Evolutionary conservation across 2,888 invertebrate species (phyloP).

Genomic region (Drosophila trichaetosa): DNA sequence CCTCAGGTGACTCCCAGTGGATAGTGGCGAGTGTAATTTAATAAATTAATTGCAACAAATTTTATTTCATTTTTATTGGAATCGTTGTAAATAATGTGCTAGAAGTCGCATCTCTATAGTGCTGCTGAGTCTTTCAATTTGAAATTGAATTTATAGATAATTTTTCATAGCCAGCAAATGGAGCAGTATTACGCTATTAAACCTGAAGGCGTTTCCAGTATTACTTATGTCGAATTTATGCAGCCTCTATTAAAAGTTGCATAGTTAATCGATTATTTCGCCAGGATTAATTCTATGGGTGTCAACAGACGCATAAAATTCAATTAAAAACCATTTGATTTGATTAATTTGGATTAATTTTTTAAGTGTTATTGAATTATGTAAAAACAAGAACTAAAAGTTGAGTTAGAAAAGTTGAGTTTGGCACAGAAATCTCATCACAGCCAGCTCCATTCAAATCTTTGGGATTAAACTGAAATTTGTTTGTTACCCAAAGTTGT

Average conservation of each 20-base stretch:
- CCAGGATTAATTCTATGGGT: slow-evolving; percentile 33
- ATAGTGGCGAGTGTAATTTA: slow-evolving; percentile 63
- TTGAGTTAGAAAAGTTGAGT: too few relatives aligned
- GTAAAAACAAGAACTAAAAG: background rate
- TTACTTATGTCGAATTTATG: slow-evolving; percentile 51
- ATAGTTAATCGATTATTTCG: slow-evolving; percentile 30
- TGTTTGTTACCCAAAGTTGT: background rate
- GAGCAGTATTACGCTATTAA: slow-evolving; percentile 3
- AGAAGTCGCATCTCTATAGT: slow-evolving; percentile 25
- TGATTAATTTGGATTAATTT: slow-evolving; percentile 21
- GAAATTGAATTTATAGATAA: slow-evolving; percentile 47
- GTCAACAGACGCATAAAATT: slow-evolving; percentile 23
- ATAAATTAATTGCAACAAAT: slow-evolving; percentile 76
- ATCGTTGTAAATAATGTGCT: slow-evolving; percentile 59
- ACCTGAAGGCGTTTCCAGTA: slow-evolving; percentile 26
- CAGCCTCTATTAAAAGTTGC: slow-evolving; percentile 14
- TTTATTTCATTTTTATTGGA: slow-evolving; percentile 57
- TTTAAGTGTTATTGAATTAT: background rate
- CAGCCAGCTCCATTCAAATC: background rate
- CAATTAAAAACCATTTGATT: slow-evolving; percentile 27
- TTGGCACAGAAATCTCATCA: background rate
- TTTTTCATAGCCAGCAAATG: slow-evolving; percentile 32
- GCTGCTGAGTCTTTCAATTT: slow-evolving; percentile 18
- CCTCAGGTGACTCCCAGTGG: slow-evolving; percentile 13
- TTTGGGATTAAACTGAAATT: background rate